Conservation (phyloP, 2,797 vertebrate genomes). For the Sebastiscus albofasciatus region DNA sequence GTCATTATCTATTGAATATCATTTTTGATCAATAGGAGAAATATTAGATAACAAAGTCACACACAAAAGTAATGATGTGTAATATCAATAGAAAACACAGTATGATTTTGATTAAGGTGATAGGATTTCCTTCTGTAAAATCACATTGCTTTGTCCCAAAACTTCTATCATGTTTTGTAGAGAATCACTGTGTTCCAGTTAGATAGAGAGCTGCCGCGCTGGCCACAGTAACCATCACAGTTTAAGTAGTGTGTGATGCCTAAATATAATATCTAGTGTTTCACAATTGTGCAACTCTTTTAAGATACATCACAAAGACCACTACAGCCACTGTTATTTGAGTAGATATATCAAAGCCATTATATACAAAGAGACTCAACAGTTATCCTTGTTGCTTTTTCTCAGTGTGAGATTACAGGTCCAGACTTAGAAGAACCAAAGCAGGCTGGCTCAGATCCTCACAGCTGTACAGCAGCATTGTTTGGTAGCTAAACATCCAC, state of each 20-base stretch:
- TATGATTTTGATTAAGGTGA: slow-evolving; percentile 34
- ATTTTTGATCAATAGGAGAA: slow-evolving; percentile 43
- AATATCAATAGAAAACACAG: slow-evolving; percentile 33
- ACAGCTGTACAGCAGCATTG: slow-evolving; percentile 50
- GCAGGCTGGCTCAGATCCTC: slow-evolving; percentile 45
- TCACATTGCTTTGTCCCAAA: slow-evolving; percentile 59
- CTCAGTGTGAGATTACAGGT: slow-evolving; percentile 40
- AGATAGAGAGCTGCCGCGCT: slow-evolving; percentile 67
- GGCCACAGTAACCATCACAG: slow-evolving; percentile 75
- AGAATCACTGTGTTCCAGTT: slow-evolving; percentile 65
- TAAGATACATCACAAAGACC: slow-evolving; percentile 81
- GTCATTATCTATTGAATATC: slow-evolving; percentile 64
- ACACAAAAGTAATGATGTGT: slow-evolving; percentile 25
- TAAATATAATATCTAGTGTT: slow-evolving; percentile 61
- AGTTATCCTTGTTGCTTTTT: slow-evolving; percentile 40
- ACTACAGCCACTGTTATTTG: slow-evolving; percentile 77
- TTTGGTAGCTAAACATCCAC: slow-evolving; percentile 67
- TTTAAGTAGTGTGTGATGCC: slow-evolving; percentile 69
- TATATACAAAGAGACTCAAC: slow-evolving; percentile 79
- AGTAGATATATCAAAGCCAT: slow-evolving; percentile 75
- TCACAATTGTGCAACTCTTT: slow-evolving; percentile 72
- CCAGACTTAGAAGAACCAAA: slow-evolving; percentile 30
- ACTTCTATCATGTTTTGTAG: slow-evolving; percentile 11
- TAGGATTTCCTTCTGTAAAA: slow-evolving; percentile 40
- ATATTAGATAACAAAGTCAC: slow-evolving; percentile 38